Evolutionary conservation across 2,113 vertebrate genomes (phyloP), one percentile per base, ranked within the genome.

Genomic region (Myiozetetes cayanensis): DNA sequence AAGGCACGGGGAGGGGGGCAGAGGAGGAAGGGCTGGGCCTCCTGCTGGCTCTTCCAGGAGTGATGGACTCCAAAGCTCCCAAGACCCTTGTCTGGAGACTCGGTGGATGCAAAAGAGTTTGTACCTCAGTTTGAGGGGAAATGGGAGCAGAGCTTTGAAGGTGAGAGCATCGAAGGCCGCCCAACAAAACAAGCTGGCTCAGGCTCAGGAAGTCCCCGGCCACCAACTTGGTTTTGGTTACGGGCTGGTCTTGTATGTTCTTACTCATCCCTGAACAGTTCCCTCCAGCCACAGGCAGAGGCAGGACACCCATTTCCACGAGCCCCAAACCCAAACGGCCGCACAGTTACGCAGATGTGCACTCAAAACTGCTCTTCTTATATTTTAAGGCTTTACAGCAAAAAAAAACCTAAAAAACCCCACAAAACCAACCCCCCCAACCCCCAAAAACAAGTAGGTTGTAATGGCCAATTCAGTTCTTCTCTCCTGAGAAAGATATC

Each of bases 161-260:
- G 35, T 2, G 13, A 39, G 23, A 0, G 2, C 19, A 22, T 4
- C 1, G 4, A 27, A 65, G 41, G 19, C 0, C 61, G 46, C 47
- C 39, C 23, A 78, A 15, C 0, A 22, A 22, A 62, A 56, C 35
- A 70, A 87, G 63, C 9, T 28, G 9, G 41, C 20, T 25, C 25
- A 24, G 33, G 71, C 8, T 88, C 53, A n/a, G 76, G 49, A 49
- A 52, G 44, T 28, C 63, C 56, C 27, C 47, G 67, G 49, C 49
- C 62, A 76, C 67, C 25, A 59, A 44, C 56, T 33, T 33, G 63
- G 0, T n/a, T 83, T 49, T 86, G 44, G 37, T 78, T 72, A 67
- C 0, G 1, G 63, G 67, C 27, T 7, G 3, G 8, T 61, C 58
- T 76, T 2, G 0, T 35, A 35, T 5, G 73, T 7, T 93, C 61